A percentile compares a stretch with the other conserved stretches of the same genome.
Evolutionary conservation across 2,888 invertebrate genomes (phyloP).

Genomic region (Galerucella pusilla): DNA sequence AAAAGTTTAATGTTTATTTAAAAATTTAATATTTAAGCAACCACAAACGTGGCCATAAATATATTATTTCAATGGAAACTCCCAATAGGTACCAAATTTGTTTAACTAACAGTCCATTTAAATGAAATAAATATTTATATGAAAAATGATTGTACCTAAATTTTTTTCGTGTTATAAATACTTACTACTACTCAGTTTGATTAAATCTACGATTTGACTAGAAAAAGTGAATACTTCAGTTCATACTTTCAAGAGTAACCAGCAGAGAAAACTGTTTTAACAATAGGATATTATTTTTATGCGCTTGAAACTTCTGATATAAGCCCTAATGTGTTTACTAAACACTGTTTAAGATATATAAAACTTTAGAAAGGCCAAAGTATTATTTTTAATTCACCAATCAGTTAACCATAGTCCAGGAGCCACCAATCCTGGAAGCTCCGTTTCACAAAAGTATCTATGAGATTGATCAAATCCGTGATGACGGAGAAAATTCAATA

Average conservation of each 20-base stretch:
- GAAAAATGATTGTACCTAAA: constrained; percentile 35
- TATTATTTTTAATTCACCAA: background rate
- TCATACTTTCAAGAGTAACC: constrained; percentile 15
- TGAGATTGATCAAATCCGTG: too few species aligned
- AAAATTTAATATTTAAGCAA: background rate
- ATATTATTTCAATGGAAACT: background rate
- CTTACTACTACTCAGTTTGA: constrained; percentile 28
- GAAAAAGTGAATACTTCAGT: constrained; percentile 31
- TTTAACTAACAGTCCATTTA: constrained; percentile 41
- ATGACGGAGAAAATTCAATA: too few species aligned
- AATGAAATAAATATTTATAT: constrained; percentile 38
- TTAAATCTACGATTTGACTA: constrained; percentile 39
- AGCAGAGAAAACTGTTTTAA: constrained; percentile 18
- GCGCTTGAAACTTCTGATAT: constrained; percentile 15
- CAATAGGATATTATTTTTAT: constrained; percentile 15
- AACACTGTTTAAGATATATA: background rate
- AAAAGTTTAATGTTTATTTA: too few species aligned
- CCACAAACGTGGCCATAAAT: background rate
- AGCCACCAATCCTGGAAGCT: too few species aligned
- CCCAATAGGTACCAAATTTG: constrained; percentile 9
- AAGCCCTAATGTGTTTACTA: constrained; percentile 7
- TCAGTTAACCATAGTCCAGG: background rate
- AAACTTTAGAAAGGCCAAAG: constrained; percentile 8
- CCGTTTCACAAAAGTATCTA: background rate
- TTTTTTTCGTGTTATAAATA: constrained; percentile 28